Percentiles rank a stretch among this genome's conserved stretches.
Evolutionary conservation across 1,140 invertebrate species (phyloP).

Genomic region (Leguminivora glycinivorella): DNA sequence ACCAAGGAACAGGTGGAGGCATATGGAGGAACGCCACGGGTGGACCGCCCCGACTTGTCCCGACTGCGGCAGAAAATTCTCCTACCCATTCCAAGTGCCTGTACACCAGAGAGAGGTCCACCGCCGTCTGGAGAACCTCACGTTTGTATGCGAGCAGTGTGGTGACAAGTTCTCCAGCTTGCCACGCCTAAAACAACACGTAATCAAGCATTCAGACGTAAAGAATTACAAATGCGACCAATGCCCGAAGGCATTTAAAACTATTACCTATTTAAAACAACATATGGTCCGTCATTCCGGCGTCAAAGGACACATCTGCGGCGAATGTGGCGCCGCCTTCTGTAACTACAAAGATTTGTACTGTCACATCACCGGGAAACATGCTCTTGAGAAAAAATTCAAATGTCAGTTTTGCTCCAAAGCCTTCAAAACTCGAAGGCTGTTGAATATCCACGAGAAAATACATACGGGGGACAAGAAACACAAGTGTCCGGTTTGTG

Average conservation of each 20-base stretch:
- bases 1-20: constrained; percentile 1
- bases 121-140: constrained; percentile 35
- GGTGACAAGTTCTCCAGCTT: constrained; percentile 43
- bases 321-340: neutral
- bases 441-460: constrained; percentile 39
- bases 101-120: constrained; percentile 49
- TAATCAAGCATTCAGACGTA: constrained; percentile 66
- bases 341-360: neutral
- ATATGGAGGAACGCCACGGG: constrained; percentile 34
- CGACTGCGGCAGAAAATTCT: constrained; percentile 32
- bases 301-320: neutral
- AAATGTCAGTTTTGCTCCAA: neutral
- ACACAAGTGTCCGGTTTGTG: constrained; percentile 35
- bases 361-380: neutral
- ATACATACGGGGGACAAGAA: constrained; percentile 39
- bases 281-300: neutral
- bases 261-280: constrained; percentile 1
- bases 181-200: constrained; percentile 60
- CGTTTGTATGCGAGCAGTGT: constrained; percentile 39
- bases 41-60: constrained; percentile 31
- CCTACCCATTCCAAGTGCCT: constrained; percentile 38
- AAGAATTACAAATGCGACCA: constrained; percentile 57
- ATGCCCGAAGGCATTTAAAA: constrained; percentile 33
- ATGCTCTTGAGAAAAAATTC: neutral
- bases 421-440: constrained; percentile 30